Evolutionary conservation across 2,797 vertebrate species (phyloP).

Genomic region (Falco novaeseelandiae): DNA sequence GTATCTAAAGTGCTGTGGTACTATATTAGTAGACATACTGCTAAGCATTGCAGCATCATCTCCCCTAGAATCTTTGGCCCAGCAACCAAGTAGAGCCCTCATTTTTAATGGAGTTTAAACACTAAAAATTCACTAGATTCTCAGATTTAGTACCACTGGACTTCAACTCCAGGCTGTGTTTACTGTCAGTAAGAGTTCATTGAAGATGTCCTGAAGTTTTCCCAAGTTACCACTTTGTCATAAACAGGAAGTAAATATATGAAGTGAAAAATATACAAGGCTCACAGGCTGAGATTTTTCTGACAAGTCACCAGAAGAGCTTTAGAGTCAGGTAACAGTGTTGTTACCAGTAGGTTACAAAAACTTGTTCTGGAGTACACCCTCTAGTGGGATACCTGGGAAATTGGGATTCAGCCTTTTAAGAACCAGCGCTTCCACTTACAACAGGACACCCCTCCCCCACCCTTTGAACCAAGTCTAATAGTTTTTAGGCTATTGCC

Average conservation of each 20-base stretch:
- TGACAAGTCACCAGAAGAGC: background rate
- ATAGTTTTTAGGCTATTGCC: background rate
- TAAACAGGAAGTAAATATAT: background rate
- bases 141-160: background rate
- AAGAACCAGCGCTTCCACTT: background rate
- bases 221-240: background rate
- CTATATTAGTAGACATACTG: background rate
- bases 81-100: background rate
- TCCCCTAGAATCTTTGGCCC: background rate
- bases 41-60: background rate
- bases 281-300: background rate
- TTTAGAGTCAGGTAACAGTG: background rate
- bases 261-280: background rate
- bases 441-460: background rate
- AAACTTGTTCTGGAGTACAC: background rate
- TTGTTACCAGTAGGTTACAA: background rate
- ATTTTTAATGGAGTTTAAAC: background rate
- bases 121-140: background rate
- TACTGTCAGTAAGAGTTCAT: background rate
- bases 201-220: background rate
- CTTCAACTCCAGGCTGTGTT: background rate
- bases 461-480: background rate
- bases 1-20: background rate
- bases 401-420: background rate
- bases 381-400: background rate